These are phyloP conservation scores for Forbesichthys agassizii DNA, from an alignment of 2,113 vertebrate genomes.

Conservation along the genomic window DNA sequence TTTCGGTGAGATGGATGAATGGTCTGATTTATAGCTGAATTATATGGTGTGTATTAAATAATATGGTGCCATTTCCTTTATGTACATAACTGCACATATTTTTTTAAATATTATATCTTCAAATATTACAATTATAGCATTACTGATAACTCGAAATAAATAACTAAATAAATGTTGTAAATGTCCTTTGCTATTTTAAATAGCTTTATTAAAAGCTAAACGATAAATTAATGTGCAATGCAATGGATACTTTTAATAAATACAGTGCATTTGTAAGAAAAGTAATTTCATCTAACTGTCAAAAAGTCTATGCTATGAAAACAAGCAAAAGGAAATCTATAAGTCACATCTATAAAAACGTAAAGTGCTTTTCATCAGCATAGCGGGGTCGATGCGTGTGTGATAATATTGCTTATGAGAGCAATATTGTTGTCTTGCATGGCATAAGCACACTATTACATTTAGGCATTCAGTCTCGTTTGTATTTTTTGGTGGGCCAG, in stretches of 20 bases:
- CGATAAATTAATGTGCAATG: constrained; percentile 46
- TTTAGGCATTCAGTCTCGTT: constrained; percentile 39
- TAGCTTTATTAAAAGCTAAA: constrained; percentile 44
- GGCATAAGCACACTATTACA: constrained; percentile 59
- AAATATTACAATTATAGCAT: not conserved
- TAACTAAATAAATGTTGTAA: not conserved
- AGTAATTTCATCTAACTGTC: constrained; percentile 58
- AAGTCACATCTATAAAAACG: constrained; percentile 62
- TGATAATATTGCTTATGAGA: constrained; percentile 72
- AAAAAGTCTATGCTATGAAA: constrained; percentile 51
- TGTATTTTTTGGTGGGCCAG: constrained; percentile 41
- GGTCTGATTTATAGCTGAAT: constrained; percentile 60
- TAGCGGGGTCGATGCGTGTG: constrained; percentile 67
- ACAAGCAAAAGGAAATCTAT: constrained; percentile 64
- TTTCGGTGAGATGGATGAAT: constrained; percentile 56
- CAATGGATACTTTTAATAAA: constrained; percentile 55
- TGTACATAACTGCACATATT: not conserved
- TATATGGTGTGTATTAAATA: constrained; percentile 38
- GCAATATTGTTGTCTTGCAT: constrained; percentile 72
- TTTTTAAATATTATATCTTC: not conserved
- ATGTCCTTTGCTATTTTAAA: not conserved
- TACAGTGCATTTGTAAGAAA: constrained; percentile 63
- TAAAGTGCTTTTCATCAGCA: constrained; percentile 69
- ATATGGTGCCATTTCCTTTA: not conserved
- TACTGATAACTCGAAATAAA: not conserved